A percentile compares a stretch with the other conserved stretches of the same genome.
Evolutionary conservation across 2,113 vertebrate genomes (phyloP).

Genomic region (Etheostoma cragini): DNA sequence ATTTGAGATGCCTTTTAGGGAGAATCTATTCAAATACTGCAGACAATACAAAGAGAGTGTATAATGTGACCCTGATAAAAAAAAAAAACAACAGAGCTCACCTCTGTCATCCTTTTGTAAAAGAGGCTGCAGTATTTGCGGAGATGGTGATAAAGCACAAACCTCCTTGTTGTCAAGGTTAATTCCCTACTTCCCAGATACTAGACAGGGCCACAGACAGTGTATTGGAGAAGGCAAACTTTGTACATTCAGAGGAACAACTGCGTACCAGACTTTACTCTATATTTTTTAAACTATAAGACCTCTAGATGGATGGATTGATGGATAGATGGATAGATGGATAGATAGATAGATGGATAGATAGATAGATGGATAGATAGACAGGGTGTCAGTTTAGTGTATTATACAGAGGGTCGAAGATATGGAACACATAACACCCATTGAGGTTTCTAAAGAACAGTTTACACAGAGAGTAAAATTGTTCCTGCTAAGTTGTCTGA

Average conservation of each 20-base stretch:
- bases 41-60: not conserved
- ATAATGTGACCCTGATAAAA: conserved; percentile 6
- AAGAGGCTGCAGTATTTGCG: conserved; percentile 20
- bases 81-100: conserved; percentile 25
- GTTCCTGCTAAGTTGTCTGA: too few relatives aligned
- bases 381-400: too few relatives aligned
- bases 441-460: too few relatives aligned
- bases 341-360: not conserved
- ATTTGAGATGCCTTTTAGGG: not conserved
- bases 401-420: too few relatives aligned
- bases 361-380: not conserved
- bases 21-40: conserved; percentile 13
- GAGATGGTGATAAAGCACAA: conserved; percentile 36
- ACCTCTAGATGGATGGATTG: not conserved
- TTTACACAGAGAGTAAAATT: too few relatives aligned
- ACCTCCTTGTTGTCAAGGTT: conserved; percentile 39
- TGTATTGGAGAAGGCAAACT: not conserved
- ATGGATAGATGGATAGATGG: not conserved
- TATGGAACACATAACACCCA: too few relatives aligned
- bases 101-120: conserved; percentile 2
- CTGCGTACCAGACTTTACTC: not conserved
- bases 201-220: not conserved
- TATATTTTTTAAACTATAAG: not conserved
- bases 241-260: not conserved
- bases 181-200: conserved; percentile 23